phyloP scores from a whole-genome alignment of 2,797 vertebrate genomes.

The Antrozous pallidus region DNA sequence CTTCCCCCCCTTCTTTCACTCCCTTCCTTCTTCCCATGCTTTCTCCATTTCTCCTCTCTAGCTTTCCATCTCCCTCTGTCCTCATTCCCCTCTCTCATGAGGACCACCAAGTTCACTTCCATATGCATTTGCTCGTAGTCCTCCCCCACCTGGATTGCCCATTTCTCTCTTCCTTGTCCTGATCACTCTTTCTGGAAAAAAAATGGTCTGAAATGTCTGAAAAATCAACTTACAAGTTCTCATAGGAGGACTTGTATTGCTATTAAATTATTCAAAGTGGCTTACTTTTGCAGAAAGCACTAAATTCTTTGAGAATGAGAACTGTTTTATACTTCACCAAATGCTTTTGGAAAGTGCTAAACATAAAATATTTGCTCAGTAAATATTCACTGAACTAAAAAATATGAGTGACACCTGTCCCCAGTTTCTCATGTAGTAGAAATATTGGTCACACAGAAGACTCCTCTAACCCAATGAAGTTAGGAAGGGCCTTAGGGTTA shows the following conservation, averaged over 20 bases:
- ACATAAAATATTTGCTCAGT: neutral
- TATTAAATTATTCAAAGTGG: neutral
- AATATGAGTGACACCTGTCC: neutral
- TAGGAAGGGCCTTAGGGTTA: rapidly evolving
- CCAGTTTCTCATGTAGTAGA: neutral
- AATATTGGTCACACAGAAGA: neutral
- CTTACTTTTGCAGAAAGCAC: neutral
- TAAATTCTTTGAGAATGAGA: neutral
- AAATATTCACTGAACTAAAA: neutral
- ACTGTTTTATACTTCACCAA: neutral
- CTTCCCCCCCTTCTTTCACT: neutral
- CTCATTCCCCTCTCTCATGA: too few relatives aligned
- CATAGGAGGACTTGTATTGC: neutral
- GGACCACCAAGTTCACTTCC: too few relatives aligned
- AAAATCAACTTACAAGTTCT: neutral
- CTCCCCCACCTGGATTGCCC: neutral
- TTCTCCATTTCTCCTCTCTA: neutral
- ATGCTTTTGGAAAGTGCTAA: neutral
- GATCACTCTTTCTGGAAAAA: neutral
- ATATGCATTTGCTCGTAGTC: neutral
- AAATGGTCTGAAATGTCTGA: neutral
- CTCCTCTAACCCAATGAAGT: neutral
- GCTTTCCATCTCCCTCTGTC: neutral
- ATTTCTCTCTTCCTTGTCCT: neutral
- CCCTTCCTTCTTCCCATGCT: neutral